Conservation (phyloP, 2,113 vertebrate species). For the Gyps fulvus region DNA sequence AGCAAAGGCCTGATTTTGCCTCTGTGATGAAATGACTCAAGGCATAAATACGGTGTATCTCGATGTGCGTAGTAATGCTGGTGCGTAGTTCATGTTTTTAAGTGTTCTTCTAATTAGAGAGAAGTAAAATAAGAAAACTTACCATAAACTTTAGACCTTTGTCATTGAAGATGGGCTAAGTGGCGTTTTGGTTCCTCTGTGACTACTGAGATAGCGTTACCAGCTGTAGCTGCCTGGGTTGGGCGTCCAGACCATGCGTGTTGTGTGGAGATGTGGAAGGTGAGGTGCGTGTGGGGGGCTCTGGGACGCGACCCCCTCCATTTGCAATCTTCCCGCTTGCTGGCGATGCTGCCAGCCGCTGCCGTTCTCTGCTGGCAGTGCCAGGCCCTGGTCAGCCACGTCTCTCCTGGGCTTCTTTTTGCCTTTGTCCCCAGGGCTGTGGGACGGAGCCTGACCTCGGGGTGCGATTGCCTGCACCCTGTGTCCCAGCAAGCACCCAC, state of each 20-base stretch:
- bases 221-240: not conserved
- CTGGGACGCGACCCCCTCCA: not conserved
- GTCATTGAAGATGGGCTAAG: not conserved
- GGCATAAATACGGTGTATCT: not conserved
- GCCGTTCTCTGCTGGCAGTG: not conserved
- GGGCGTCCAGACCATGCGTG: accelerated
- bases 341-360: not conserved
- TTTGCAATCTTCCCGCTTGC: not conserved
- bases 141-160: not conserved
- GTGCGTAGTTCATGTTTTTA: not conserved
- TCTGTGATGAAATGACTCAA: not conserved
- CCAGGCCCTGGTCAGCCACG: not conserved
- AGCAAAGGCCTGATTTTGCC: not conserved
- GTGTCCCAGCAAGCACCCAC: not conserved
- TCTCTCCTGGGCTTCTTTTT: not conserved
- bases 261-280: not conserved
- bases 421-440: not conserved
- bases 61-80: not conserved
- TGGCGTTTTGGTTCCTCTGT: not conserved
- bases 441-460: not conserved
- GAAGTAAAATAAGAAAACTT: not conserved
- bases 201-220: not conserved
- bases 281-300: not conserved
- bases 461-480: not conserved
- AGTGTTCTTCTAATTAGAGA: not conserved